A percentile compares a stretch with the other conserved stretches of the same genome.
Evolutionary conservation across 2,113 vertebrate species (phyloP).

Genomic region (Sinosuthora webbiana): DNA sequence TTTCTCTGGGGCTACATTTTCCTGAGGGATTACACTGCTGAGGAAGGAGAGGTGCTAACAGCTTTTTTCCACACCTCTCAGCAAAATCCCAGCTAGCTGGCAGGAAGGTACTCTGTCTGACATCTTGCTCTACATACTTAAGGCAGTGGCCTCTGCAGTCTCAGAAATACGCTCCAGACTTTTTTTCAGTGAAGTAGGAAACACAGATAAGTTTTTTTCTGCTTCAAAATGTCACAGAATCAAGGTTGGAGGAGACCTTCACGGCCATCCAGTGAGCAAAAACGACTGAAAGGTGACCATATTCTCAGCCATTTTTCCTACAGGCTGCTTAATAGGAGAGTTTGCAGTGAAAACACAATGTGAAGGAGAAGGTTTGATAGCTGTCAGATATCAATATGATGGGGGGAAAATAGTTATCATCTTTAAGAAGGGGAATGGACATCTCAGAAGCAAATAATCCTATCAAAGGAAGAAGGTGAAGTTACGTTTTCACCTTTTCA

Average conservation of each 20-base stretch:
- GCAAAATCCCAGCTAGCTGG: background rate
- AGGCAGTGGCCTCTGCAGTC: background rate
- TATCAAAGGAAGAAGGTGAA: background rate
- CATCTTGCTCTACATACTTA: background rate
- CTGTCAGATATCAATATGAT: background rate
- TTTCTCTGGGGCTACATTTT: background rate
- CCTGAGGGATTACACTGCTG: background rate
- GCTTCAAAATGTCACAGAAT: background rate
- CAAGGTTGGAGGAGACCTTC: background rate
- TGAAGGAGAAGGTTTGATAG: background rate
- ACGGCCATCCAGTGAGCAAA: rapidly evolving
- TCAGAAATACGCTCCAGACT: background rate
- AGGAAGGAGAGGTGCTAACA: background rate
- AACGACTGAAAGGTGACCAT: background rate
- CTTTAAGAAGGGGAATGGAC: background rate
- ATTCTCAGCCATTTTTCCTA: background rate
- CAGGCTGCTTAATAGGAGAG: background rate
- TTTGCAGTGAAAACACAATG: background rate
- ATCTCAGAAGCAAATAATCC: background rate
- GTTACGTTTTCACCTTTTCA: background rate
- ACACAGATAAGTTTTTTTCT: background rate
- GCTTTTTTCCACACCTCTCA: background rate
- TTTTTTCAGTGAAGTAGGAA: background rate
- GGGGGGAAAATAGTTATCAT: background rate
- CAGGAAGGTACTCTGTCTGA: background rate